Evolutionary conservation across 2,797 vertebrate species (phyloP).

Genomic region (Botia almorhae): DNA sequence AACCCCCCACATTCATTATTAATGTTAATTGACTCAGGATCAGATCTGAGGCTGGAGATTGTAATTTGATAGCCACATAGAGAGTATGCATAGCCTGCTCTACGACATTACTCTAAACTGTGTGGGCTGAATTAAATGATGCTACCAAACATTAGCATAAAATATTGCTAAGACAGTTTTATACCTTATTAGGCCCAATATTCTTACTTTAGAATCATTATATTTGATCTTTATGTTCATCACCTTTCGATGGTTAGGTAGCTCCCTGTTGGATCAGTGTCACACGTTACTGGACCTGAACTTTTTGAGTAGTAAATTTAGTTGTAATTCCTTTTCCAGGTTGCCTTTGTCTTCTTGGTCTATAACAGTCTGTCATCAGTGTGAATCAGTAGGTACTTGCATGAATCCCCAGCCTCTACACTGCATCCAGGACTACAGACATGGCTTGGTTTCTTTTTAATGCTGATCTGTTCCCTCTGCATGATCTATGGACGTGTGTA

Average conservation of each 20-base stretch:
- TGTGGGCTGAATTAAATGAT: conserved; percentile 24
- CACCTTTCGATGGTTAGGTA: background rate
- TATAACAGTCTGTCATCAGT: background rate
- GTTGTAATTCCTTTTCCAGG: background rate
- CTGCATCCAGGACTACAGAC: background rate
- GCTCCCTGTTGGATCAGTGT: background rate
- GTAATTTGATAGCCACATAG: conserved; percentile 74
- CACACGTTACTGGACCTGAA: background rate
- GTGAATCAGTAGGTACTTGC: background rate
- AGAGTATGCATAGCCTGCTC: conserved; percentile 28
- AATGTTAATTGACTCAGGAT: conserved; percentile 80
- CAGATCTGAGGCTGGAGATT: conserved; percentile 76
- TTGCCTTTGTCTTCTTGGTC: background rate
- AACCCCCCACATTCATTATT: conserved; percentile 79
- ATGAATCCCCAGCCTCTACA: too few relatives aligned
- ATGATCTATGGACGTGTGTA: background rate
- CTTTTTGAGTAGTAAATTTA: background rate
- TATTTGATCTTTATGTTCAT: background rate
- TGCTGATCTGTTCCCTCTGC: background rate
- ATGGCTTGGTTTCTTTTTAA: background rate
- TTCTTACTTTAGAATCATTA: background rate
- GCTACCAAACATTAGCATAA: background rate
- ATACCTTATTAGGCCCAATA: background rate
- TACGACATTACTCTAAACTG: conserved; percentile 6
- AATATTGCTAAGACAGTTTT: background rate